phyloP scores from a whole-genome alignment of 2,113 vertebrate species.

The Falco punctatus region DNA sequence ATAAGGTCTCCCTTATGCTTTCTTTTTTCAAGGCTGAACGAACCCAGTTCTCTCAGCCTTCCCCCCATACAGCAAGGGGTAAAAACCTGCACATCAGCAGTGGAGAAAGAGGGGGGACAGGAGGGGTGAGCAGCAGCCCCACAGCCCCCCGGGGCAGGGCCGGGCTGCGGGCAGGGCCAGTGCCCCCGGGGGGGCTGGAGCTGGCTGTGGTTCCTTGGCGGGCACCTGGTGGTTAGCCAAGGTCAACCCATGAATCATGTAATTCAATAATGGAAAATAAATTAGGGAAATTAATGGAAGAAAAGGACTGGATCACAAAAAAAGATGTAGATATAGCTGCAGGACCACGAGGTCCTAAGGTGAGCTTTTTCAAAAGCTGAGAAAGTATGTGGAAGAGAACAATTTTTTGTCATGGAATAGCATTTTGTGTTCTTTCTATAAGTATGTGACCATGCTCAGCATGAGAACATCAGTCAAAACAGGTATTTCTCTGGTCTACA shows the following conservation, averaged over 20 bases:
- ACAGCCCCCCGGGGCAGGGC: neutral
- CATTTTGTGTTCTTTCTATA: neutral
- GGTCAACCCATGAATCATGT: neutral
- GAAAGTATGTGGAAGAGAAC: neutral
- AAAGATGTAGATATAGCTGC: neutral
- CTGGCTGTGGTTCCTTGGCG: neutral
- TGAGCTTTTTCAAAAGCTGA: neutral
- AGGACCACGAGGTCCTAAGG: neutral
- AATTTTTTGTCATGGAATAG: neutral
- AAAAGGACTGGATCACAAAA: neutral
- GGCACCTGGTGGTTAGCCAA: neutral
- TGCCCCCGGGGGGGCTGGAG: rapidly evolving
- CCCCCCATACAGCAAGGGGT: too few relatives aligned
- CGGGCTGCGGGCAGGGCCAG: neutral
- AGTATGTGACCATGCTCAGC: neutral
- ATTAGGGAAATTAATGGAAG: neutral
- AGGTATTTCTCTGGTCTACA: neutral
- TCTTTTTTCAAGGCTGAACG: too few relatives aligned
- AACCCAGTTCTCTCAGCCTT: too few relatives aligned
- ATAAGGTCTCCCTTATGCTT: too few relatives aligned
- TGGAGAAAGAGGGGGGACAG: neutral
- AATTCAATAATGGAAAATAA: neutral
- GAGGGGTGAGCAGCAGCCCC: neutral
- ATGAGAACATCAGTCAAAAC: neutral
- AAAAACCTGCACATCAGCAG: neutral